Percentiles rank a stretch among this genome's conserved stretches.
Conservation (phyloP, 2,113 vertebrate species). For the Pachycephala philippinensis region DNA sequence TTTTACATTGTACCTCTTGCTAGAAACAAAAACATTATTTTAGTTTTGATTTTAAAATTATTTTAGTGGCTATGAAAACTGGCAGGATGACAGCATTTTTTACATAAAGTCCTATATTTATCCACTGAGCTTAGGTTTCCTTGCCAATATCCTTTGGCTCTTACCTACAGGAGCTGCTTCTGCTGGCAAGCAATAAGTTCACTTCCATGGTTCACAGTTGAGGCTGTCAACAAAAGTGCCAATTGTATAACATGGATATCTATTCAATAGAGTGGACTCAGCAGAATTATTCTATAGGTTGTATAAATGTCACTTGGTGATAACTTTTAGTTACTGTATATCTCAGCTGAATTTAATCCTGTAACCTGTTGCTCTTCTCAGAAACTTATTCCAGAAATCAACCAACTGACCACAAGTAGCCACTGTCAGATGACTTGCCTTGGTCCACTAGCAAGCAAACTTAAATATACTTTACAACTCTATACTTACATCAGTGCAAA, state of each 20-base stretch:
- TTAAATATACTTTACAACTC: background rate
- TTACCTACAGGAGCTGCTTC: conserved; percentile 43
- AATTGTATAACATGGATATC: conserved; percentile 16
- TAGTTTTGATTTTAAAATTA: background rate
- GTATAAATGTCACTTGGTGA: conserved; percentile 12
- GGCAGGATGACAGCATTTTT: conserved; percentile 30
- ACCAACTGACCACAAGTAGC: background rate
- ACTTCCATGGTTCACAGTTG: conserved; percentile 46
- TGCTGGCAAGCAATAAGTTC: conserved; percentile 34
- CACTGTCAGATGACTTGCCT: background rate
- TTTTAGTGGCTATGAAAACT: conserved; percentile 16
- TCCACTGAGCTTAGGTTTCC: background rate
- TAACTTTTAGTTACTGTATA: conserved; percentile 9
- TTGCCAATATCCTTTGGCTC: conserved; percentile 56
- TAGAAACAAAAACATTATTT: background rate
- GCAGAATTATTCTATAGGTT: conserved; percentile 46
- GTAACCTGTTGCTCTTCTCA: background rate
- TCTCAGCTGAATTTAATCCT: background rate
- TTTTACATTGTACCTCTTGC: background rate
- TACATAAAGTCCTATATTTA: conserved; percentile 56
- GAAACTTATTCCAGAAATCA: background rate
- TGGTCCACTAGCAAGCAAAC: background rate
- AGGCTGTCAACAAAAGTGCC: conserved; percentile 53
- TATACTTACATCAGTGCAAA: background rate
- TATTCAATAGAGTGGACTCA: conserved; percentile 32